Conservation (phyloP, 1,140 invertebrate genomes). For the Calosoma granatense region DNA sequence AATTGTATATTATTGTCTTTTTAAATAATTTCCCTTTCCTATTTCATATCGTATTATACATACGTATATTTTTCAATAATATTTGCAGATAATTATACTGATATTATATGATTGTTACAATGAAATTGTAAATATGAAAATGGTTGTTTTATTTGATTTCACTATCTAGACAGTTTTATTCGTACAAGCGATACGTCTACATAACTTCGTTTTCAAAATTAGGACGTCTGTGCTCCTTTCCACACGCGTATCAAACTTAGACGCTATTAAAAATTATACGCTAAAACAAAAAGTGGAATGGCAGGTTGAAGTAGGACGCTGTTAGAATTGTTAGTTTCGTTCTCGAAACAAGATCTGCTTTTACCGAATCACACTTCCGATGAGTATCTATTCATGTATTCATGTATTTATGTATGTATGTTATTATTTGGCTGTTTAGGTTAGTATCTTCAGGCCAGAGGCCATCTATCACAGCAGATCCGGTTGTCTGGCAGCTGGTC, state of each 20-base stretch:
- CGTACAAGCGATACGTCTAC: not conserved
- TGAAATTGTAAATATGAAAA: no score
- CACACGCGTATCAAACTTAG: not conserved
- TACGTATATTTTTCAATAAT: no score
- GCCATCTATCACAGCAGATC: conserved; percentile 58
- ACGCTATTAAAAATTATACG: not conserved
- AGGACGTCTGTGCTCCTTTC: not conserved
- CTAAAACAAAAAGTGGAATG: conserved; percentile 5
- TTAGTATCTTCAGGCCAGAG: conserved; percentile 45
- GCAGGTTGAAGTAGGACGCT: conserved; percentile 3
- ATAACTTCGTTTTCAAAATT: not conserved
- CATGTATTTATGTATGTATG: not conserved
- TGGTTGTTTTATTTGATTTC: not conserved
- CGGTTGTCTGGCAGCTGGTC: conserved; percentile 70
- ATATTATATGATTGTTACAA: no score
- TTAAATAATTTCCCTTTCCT: no score
- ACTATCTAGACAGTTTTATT: not conserved
- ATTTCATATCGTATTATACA: no score
- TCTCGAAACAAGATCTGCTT: not conserved
- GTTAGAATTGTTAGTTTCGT: conserved; percentile 3
- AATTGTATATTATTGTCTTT: no score
- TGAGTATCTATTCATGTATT: not conserved
- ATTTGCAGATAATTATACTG: no score
- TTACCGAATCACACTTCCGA: not conserved
- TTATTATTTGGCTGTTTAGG: conserved; percentile 32